phyloP scores from a whole-genome alignment of 2,888 invertebrate species.

The Cotesia congregata region DNA sequence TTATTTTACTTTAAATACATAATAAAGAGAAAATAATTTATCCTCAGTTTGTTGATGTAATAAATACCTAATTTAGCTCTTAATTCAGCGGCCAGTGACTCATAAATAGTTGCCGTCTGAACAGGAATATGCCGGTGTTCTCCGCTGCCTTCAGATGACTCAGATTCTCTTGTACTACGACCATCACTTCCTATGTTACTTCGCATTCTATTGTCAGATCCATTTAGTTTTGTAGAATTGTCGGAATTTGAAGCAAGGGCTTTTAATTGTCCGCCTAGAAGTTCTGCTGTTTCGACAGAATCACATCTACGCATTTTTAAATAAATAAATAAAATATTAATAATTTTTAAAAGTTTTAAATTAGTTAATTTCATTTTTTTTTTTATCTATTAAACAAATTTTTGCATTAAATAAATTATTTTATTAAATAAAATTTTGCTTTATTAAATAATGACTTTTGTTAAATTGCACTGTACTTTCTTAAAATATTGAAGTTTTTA shows the following conservation, averaged over 20 bases:
- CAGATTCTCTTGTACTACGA: conserved; percentile 76
- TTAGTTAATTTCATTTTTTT: no score
- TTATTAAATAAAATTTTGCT: no score
- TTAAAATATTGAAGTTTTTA: no score
- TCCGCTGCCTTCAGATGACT: conserved; percentile 82
- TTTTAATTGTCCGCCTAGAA: conserved; percentile 88
- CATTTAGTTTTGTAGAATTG: conserved; percentile 69
- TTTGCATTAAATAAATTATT: no score
- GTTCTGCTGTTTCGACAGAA: conserved; percentile 91
- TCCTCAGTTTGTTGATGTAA: background rate
- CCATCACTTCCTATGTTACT: conserved; percentile 78
- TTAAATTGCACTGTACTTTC: no score
- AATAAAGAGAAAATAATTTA: no score
- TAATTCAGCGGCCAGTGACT: conserved; percentile 92
- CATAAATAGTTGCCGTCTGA: conserved; percentile 85
- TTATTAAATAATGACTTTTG: no score
- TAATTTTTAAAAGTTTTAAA: background rate
- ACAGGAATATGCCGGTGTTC: conserved; percentile 80
- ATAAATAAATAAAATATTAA: conserved; percentile 14
- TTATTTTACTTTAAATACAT: no score
- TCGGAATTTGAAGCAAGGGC: conserved; percentile 74
- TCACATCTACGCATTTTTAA: conserved; percentile 80
- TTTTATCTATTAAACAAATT: no score
- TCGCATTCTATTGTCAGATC: conserved; percentile 87
- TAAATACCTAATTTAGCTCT: conserved; percentile 78